Evolutionary conservation across 30 jellyfish, hydroid and myxozoan genomes (phyloP).

Genomic region (Phacellophora camtschatica): DNA sequence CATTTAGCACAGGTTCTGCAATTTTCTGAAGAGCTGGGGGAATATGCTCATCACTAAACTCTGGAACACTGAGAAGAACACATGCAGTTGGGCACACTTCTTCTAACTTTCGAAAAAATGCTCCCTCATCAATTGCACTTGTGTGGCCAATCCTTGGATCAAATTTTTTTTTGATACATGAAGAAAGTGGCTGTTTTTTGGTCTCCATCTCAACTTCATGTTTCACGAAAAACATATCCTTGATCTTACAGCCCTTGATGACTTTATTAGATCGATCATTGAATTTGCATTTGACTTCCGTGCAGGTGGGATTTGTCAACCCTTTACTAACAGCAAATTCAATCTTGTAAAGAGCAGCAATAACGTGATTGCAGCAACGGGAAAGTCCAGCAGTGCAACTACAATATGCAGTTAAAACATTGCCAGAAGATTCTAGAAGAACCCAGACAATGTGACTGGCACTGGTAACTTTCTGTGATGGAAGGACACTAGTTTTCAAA

Average conservation of each 20-base stretch:
- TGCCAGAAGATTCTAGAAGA: no score
- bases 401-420: no score
- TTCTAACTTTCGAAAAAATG: background rate
- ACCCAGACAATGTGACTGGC: no score
- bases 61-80: background rate
- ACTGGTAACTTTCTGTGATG: background rate
- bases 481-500: background rate
- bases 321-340: slow-evolving; percentile 1
- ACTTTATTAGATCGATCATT: no score
- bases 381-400: no score
- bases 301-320: background rate
- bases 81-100: background rate
- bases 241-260: no score
- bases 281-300: no score
- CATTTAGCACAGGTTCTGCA: background rate
- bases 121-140: background rate
- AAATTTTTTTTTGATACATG: background rate
- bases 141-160: background rate
- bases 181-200: background rate
- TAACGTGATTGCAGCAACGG: slow-evolving; percentile 10
- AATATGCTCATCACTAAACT: background rate
- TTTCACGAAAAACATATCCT: no score
- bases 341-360: background rate
- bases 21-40: background rate
- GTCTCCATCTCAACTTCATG: background rate